A percentile compares a stretch with the other conserved stretches of the same genome.
Conservation (phyloP, 2,888 invertebrate genomes). For the Ophraella communa region DNA sequence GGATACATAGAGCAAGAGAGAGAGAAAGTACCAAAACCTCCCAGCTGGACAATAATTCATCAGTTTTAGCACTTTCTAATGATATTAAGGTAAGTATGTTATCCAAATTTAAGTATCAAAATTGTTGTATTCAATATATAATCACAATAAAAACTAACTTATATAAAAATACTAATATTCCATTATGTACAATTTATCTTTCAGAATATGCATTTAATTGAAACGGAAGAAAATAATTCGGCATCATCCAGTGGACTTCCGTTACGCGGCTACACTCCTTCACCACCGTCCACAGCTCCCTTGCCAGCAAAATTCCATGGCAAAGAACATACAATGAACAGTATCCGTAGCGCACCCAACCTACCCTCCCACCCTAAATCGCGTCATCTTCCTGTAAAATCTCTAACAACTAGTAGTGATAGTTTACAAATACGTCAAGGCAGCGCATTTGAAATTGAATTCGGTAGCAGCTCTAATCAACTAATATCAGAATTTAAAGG, state of each 20-base stretch:
- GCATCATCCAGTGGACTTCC: slow-evolving; percentile 68
- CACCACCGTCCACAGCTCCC: slow-evolving; percentile 85
- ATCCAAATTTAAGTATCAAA: too few species aligned
- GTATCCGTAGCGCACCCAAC: slow-evolving; percentile 82
- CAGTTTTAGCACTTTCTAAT: slow-evolving; percentile 57
- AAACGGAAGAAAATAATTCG: slow-evolving; percentile 63
- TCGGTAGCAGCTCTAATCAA: slow-evolving; percentile 47
- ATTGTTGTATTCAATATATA: too few species aligned
- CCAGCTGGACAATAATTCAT: slow-evolving; percentile 66
- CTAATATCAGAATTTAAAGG: slow-evolving; percentile 68
- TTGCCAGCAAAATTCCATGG: slow-evolving; percentile 80
- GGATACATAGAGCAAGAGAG: slow-evolving; percentile 53
- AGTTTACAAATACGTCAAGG: slow-evolving; percentile 56
- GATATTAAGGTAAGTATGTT: slow-evolving; percentile 58
- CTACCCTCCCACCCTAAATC: slow-evolving; percentile 72
- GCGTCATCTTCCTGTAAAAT: slow-evolving; percentile 76
- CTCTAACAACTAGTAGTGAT: slow-evolving; percentile 67
- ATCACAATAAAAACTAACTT: not conserved
- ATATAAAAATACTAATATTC: not conserved
- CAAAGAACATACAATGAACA: slow-evolving; percentile 72
- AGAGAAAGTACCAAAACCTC: slow-evolving; percentile 64
- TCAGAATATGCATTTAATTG: slow-evolving; percentile 68
- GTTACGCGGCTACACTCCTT: slow-evolving; percentile 76
- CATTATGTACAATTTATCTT: slow-evolving; percentile 21
- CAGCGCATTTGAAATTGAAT: slow-evolving; percentile 55